Conservation (phyloP, 2,888 invertebrate species). For the Drosophila mettleri region DNA sequence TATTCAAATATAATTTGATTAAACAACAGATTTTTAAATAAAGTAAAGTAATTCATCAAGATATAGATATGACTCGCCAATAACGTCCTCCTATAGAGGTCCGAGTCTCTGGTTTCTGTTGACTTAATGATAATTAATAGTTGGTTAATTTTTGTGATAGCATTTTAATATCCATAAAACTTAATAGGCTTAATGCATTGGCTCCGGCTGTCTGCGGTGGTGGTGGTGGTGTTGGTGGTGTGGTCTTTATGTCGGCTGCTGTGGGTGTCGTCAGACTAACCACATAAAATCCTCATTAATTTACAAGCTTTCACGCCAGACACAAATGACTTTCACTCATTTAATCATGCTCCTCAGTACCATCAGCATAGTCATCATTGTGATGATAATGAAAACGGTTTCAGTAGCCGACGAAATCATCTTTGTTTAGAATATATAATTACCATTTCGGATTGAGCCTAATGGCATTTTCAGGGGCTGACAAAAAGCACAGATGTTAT, state of each 20-base stretch:
- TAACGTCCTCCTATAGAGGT: background rate
- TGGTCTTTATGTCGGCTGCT: slow-evolving; percentile 19
- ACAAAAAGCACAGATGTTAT: slow-evolving; percentile 30
- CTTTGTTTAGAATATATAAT: slow-evolving; percentile 50
- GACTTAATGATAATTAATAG: slow-evolving; percentile 44
- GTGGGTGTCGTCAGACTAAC: slow-evolving; percentile 56
- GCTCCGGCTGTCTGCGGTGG: slow-evolving; percentile 10
- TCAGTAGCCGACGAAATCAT: slow-evolving; percentile 26
- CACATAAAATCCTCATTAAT: slow-evolving; percentile 67
- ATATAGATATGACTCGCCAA: background rate
- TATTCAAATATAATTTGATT: background rate
- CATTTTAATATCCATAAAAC: slow-evolving; percentile 40
- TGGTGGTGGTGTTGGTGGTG: slow-evolving; percentile 9
- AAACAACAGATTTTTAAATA: background rate
- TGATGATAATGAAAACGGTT: slow-evolving; percentile 17
- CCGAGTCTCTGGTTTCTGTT: background rate
- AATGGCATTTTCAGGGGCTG: slow-evolving; percentile 41
- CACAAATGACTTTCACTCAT: slow-evolving; percentile 66
- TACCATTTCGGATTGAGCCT: slow-evolving; percentile 16
- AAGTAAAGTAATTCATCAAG: background rate
- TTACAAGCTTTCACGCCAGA: slow-evolving; percentile 66
- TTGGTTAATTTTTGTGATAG: slow-evolving; percentile 49
- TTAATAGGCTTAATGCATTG: slow-evolving; percentile 51
- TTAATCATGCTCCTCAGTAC: slow-evolving; percentile 34
- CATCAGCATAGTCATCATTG: slow-evolving; percentile 21